Evolutionary conservation across 2,888 invertebrate genomes (phyloP).

Genomic region (Nudaria mundana): DNA sequence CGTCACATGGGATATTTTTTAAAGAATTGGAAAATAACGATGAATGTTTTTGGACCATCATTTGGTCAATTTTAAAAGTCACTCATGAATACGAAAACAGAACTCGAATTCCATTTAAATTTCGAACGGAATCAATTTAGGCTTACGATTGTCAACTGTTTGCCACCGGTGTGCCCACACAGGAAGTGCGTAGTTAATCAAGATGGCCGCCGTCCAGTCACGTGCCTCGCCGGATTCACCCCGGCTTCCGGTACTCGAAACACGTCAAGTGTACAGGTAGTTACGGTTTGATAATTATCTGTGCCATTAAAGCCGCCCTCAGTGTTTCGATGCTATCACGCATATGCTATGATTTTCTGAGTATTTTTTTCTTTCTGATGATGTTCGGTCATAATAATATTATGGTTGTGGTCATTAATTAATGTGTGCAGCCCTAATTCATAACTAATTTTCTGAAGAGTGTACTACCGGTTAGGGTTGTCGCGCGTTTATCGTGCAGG

Average conservation of each 20-base stretch:
- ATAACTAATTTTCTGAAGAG: conserved; percentile 16
- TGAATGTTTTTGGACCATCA: no score
- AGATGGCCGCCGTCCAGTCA: conserved; percentile 69
- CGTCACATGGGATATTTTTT: no score
- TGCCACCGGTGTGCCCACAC: conserved; percentile 48
- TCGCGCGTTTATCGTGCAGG: background rate
- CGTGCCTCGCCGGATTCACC: conserved; percentile 73
- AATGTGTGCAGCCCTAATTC: conserved; percentile 14
- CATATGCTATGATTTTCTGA: conserved; percentile 70
- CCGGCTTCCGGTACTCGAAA: conserved; percentile 71
- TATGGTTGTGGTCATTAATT: conserved; percentile 13
- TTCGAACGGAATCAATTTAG: conserved; percentile 26
- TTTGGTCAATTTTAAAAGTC: no score
- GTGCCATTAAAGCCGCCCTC: conserved; percentile 48
- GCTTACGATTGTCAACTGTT: conserved; percentile 51
- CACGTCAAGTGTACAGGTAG: conserved; percentile 76
- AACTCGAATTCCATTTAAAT: conserved; percentile 28
- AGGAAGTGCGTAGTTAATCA: conserved; percentile 75
- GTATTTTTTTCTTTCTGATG: conserved; percentile 4
- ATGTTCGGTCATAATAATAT: conserved; percentile 4
- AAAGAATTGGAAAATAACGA: no score
- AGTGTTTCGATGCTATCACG: conserved; percentile 44
- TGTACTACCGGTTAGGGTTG: conserved; percentile 9
- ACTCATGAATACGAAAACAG: conserved; percentile 12
- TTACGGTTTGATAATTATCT: conserved; percentile 62